These are phyloP conservation scores for Musca vetustissima DNA, from an alignment of 1,140 invertebrate species.

Conservation along the genomic window DNA sequence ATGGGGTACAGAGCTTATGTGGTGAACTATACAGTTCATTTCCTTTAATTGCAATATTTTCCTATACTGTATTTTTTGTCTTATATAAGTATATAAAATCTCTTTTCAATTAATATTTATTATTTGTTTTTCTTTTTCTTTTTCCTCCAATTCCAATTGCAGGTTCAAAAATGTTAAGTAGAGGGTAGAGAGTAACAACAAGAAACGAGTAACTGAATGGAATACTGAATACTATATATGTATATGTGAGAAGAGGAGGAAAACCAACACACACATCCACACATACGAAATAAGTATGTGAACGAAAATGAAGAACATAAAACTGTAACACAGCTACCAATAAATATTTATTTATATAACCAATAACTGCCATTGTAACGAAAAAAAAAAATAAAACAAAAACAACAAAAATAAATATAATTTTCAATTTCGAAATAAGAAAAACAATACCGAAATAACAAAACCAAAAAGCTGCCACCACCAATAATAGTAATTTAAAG, in stretches of 20 bases:
- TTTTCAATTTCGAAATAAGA: not conserved
- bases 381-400: not conserved
- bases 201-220: too few species aligned
- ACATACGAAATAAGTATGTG: too few species aligned
- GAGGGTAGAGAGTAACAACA: too few species aligned
- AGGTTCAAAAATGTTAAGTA: constrained; percentile 8
- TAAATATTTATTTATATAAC: not conserved
- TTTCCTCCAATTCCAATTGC: not conserved
- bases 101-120: not conserved
- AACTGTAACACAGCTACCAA: too few species aligned
- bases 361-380: constrained; percentile 18
- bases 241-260: not conserved
- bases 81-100: too few species aligned
- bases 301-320: too few species aligned
- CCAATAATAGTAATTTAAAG: not conserved
- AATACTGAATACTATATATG: not conserved
- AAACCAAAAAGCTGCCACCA: constrained; percentile 2
- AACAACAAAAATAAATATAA: constrained; percentile 10
- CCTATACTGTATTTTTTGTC: too few species aligned
- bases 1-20: too few species aligned
- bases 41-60: too few species aligned
- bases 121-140: not conserved
- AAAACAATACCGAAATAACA: not conserved
- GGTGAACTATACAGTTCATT: too few species aligned
- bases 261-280: not conserved